Base-by-base conservation (phyloP, 2,888 invertebrate genomes). In the Omphaloscelis lunosa region DNA sequence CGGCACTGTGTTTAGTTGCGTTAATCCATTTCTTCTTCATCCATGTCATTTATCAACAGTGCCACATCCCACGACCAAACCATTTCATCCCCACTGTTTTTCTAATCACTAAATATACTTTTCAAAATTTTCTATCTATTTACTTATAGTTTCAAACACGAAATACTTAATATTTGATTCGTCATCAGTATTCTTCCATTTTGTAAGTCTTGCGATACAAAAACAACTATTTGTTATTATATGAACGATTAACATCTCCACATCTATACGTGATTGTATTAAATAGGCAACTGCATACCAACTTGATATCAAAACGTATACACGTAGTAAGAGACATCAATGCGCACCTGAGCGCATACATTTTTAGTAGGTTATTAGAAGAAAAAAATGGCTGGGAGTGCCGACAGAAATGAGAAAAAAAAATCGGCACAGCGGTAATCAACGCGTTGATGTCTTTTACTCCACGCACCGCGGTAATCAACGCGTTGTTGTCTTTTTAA, bases 151-250 rank as follows among this genome's bases (percentile, higher is more conserved):
- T 75, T 56, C 20, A 45, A 45, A 63, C 41, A 17, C 51, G 11
- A 71, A 34, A 20, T 71, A n/a, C 45, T 53, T 15, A 58, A 75
- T 63, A 4, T 74, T 73, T 62, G 4, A 53, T 80, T 82, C 58
- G 15, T 73, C 62, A 67, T 72, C 61, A 58, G 27, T 61, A 70
- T 65, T 72, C 82, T 79, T 75, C 63, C 27, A 73, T 77, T 78
- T 80, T 82, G 56, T 72, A 34, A 80, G 70, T 76, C 71, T 76
- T 78, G 77, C 76, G 76, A 86, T 86, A 86, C 82, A 82, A 82
- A n/a, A 67, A 62, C 39, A 62, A 67, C 8, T 71, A 75, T 69
- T 72, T 74, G 63, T 77, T 82, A 41, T 66, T 61, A 63, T 53
- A 45, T 86, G 86, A 72, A 71, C 34, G 84, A 69, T 86, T 86